Percentiles rank a stretch among this genome's conserved stretches.
phyloP scores from a whole-genome alignment of 2,888 invertebrate species.

The Epinotia nisella region DNA sequence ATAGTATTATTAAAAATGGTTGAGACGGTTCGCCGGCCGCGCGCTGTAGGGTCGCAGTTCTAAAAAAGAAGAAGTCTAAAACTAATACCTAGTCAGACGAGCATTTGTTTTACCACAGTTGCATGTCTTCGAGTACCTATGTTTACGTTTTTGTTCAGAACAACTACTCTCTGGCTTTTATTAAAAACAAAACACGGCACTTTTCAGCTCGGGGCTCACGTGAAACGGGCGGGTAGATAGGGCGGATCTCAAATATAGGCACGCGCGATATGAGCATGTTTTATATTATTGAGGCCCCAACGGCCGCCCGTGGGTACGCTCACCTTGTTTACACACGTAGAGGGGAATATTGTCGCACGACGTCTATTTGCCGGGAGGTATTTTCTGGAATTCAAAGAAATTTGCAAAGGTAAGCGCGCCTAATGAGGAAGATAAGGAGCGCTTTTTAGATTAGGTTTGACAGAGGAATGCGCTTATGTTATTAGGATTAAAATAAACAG shows the following conservation, averaged over 20 bases:
- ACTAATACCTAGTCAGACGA: not conserved
- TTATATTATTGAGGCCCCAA: conserved; percentile 80
- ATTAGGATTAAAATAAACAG: not conserved
- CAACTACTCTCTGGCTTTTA: not conserved
- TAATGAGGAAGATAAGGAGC: conserved; percentile 15
- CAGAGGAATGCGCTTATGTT: not conserved
- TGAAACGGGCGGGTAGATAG: conserved; percentile 31
- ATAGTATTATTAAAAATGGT: no score
- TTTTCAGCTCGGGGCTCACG: conserved; percentile 34
- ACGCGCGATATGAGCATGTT: conserved; percentile 70
- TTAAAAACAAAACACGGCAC: conserved; percentile 37
- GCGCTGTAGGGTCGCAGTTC: no score
- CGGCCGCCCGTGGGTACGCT: conserved; percentile 59
- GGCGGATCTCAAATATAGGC: conserved; percentile 65
- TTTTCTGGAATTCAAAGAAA: conserved; percentile 34
- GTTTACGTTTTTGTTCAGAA: not conserved
- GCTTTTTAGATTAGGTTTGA: conserved; percentile 2
- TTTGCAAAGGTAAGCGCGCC: conserved; percentile 23
- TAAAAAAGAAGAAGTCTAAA: not conserved
- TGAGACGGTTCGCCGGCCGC: no score
- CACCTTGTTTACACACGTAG: conserved; percentile 74
- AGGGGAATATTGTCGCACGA: conserved; percentile 54
- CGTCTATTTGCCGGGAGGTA: conserved; percentile 36
- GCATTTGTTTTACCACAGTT: not conserved
- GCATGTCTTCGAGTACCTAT: not conserved